Base-by-base conservation (phyloP, 2,113 vertebrate genomes). In the Muntiacus reevesi region DNA sequence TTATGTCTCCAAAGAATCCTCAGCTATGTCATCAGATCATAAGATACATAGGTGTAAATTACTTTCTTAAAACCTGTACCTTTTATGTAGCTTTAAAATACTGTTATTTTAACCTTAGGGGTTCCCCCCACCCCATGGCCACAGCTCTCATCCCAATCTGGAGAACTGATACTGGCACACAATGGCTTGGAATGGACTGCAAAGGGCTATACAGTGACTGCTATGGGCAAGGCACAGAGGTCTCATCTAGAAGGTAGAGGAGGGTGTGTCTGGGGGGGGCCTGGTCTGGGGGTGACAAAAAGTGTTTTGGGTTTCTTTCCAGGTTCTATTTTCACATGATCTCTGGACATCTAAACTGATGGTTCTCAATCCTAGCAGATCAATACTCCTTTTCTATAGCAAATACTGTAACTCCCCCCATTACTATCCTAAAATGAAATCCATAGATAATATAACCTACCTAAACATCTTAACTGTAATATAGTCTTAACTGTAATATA, bases 371-470 rank as follows among this genome's bases (percentile, higher is more conserved):
- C 3, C 60, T 33, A 27, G 54, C 12, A 90, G 79, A 87, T 40
- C 74, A 87, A 25, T 11, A 43, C 14, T 47, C 6, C 8, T 84
- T 84, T 50, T 86, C 40, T 50, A 36, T n/a, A 97, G 55, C 36
- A 95, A 82, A 28, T 84, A 92, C 17, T 82, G 4, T 95, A 64
- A 93, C 43, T 74, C 21, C 13, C 33, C 74, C 21, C 57, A 85
- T 94, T 59, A 91, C 30, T 93, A 81, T 92, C n/a, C 33, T 93
- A 43, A 67, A 88, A 59, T 60, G 50, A 95, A 96, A 93, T 43
- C 59, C 17, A 74, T 23, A 89, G 64, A n/a, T 81, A 78, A 92
- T 54, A 82, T 47, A 67, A 96, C 13, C 8, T 79, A 87, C 16
- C n/a, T 85, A 95, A 92, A 95, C 10, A 25, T 40, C n/a, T 81